These are phyloP conservation scores for Plebejus argus DNA, from an alignment of 2,888 invertebrate species.

Conservation along the genomic window DNA sequence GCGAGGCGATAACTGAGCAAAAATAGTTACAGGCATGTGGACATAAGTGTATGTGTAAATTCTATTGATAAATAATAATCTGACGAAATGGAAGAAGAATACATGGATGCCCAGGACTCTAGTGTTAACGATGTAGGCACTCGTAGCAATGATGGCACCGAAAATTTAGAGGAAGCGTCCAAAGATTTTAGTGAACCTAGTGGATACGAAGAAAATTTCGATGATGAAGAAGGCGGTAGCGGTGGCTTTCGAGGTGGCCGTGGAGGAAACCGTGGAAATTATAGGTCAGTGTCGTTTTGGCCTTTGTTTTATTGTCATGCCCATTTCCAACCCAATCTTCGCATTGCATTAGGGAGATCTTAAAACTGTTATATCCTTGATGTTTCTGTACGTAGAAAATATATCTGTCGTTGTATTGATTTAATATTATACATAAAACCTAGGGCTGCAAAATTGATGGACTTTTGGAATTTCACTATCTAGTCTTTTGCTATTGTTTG, in stretches of 20 bases:
- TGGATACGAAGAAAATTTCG: constrained; percentile 64
- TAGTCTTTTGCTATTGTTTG: background rate
- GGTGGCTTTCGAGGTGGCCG: constrained; percentile 63
- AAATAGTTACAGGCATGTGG: constrained; percentile 59
- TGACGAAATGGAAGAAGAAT: constrained; percentile 67
- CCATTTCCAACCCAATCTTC: background rate
- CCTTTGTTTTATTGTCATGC: background rate
- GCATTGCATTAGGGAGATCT: background rate
- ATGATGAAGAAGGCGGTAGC: constrained; percentile 66
- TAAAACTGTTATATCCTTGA: background rate
- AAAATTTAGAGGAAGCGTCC: constrained; percentile 53
- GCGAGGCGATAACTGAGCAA: constrained; percentile 46
- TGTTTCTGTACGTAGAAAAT: background rate
- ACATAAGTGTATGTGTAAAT: constrained; percentile 54
- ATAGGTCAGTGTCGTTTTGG: constrained; percentile 54
- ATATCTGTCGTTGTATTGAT: background rate
- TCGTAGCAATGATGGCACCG: constrained; percentile 50
- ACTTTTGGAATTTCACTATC: background rate
- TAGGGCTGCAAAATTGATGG: background rate
- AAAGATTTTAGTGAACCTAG: constrained; percentile 66
- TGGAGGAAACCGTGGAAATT: constrained; percentile 70
- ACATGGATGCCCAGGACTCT: constrained; percentile 66
- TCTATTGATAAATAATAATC: constrained; percentile 44
- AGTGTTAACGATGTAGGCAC: constrained; percentile 53
- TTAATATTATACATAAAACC: background rate